A percentile compares a stretch with the other conserved stretches of the same genome.
These are phyloP conservation scores for Troilus luridus DNA, from an alignment of 2,888 invertebrate species.

Conservation along the genomic window DNA sequence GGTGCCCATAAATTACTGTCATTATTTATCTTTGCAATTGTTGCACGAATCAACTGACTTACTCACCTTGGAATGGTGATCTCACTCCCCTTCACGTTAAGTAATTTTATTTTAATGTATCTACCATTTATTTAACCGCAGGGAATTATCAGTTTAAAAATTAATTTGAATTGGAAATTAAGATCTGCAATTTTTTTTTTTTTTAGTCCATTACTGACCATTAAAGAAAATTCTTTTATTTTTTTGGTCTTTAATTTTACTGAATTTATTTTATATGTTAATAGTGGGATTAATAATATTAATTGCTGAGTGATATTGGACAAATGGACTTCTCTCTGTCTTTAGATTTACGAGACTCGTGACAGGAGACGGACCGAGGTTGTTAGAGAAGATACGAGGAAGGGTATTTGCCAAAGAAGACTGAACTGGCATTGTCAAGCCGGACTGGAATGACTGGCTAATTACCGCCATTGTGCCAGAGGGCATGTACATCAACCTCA, in stretches of 20 bases:
- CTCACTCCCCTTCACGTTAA: constrained; percentile 33
- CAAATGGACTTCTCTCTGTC: not conserved
- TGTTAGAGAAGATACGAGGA: not conserved
- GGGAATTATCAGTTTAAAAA: not conserved
- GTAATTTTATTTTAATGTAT: not conserved
- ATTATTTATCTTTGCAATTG: constrained; percentile 9
- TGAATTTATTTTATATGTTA: not conserved
- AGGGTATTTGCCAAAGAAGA: constrained; percentile 46
- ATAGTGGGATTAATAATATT: not conserved
- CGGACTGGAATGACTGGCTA: constrained; percentile 9
- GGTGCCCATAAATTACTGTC: not conserved
- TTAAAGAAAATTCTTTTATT: no score
- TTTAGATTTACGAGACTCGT: not conserved
- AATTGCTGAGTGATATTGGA: not conserved
- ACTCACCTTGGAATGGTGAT: constrained; percentile 20
- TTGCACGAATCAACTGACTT: constrained; percentile 30
- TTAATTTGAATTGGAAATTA: not conserved
- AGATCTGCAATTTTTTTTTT: not conserved
- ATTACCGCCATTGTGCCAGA: constrained; percentile 10
- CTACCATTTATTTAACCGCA: not conserved
- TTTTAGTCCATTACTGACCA: no score
- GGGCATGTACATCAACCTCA: constrained; percentile 40
- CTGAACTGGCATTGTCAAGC: constrained; percentile 16
- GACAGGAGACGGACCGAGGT: not conserved
- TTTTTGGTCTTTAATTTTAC: no score